Evolutionary conservation across 2,797 vertebrate species (phyloP).

Genomic region (Lateolabrax maculatus): DNA sequence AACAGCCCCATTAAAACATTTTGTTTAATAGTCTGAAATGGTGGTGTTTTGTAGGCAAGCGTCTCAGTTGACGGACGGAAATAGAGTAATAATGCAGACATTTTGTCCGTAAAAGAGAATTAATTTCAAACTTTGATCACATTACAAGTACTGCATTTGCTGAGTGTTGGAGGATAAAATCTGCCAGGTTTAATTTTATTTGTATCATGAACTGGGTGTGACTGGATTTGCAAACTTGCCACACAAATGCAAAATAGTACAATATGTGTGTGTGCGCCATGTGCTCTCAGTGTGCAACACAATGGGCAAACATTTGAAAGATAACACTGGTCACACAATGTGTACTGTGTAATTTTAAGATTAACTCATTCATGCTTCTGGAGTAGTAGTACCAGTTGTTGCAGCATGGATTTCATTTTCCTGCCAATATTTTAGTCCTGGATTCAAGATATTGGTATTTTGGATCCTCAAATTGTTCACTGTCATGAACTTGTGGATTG

Average conservation of each 20-base stretch:
- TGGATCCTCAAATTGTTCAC: not conserved
- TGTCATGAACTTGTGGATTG: not conserved
- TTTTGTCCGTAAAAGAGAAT: not conserved
- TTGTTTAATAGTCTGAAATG: slow-evolving; percentile 10
- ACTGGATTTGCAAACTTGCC: slow-evolving; percentile 23
- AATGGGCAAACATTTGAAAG: slow-evolving; percentile 41
- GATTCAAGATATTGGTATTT: slow-evolving; percentile 24
- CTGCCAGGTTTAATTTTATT: not conserved
- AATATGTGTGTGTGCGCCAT: not conserved
- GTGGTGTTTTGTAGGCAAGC: not conserved
- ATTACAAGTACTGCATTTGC: not conserved
- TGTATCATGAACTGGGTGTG: not conserved
- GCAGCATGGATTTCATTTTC: not conserved
- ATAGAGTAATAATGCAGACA: not conserved
- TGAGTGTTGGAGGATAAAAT: not conserved
- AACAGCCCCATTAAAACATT: slow-evolving; percentile 24
- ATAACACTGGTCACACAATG: slow-evolving; percentile 39
- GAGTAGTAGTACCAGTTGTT: not conserved
- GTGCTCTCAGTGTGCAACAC: slow-evolving; percentile 23
- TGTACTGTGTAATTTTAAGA: slow-evolving; percentile 32
- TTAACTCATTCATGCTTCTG: slow-evolving; percentile 46
- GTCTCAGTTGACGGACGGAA: not conserved
- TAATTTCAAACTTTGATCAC: not conserved
- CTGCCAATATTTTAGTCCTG: not conserved
- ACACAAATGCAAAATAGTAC: slow-evolving; percentile 25